Conservation (phyloP, 2,888 invertebrate genomes). For the Drosophila cracens region DNA sequence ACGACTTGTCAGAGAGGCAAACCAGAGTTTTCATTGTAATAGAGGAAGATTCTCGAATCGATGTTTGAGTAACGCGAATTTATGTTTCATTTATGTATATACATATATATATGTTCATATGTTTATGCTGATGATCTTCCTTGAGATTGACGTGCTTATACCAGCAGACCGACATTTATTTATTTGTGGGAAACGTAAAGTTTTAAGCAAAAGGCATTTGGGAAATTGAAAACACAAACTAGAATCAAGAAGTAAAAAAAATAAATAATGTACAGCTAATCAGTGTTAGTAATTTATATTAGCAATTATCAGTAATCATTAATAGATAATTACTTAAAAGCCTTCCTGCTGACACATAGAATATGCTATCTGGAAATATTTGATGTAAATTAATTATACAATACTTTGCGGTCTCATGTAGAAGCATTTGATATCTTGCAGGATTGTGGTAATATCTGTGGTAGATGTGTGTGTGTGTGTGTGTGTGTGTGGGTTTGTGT, state of each 20-base stretch:
- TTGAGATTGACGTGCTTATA: not conserved
- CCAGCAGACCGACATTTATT: not conserved
- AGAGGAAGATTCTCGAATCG: not conserved
- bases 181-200: not conserved
- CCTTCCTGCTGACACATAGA: slow-evolving; percentile 1
- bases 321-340: slow-evolving; percentile 18
- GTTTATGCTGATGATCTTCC: not conserved
- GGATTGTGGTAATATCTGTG: slow-evolving; percentile 1
- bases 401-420: slow-evolving; percentile 24
- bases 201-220: not conserved
- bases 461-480: not conserved
- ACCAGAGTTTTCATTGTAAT: not conserved
- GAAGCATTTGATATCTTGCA: slow-evolving; percentile 25
- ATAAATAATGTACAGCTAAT: not conserved
- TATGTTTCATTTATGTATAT: not conserved
- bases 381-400: slow-evolving; percentile 14
- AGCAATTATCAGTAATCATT: slow-evolving; percentile 9
- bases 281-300: not conserved
- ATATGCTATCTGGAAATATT: slow-evolving; percentile 7
- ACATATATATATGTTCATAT: too few relatives aligned
- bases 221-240: not conserved
- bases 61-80: not conserved
- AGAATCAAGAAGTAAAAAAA: not conserved
- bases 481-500: not conserved
- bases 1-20: not conserved